phyloP scores from a whole-genome alignment of 1,140 invertebrate genomes.

The Drosophila athabasca region DNA sequence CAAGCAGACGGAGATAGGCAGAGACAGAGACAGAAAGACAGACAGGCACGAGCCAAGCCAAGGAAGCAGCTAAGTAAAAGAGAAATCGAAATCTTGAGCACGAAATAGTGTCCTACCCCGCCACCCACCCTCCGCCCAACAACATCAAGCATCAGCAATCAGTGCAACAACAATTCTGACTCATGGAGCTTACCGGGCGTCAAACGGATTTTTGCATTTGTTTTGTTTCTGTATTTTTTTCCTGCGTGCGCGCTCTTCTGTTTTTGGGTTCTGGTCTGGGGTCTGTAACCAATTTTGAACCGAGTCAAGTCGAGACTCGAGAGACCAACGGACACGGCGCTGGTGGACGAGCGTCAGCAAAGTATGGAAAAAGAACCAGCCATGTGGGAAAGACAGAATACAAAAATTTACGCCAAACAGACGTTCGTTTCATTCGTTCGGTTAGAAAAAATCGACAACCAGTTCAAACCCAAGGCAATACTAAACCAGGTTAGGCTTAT shows the following conservation, averaged over 20 bases:
- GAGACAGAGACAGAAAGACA: constrained; percentile 28
- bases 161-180: constrained; percentile 66
- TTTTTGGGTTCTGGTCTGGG: constrained; percentile 44
- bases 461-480: too few relatives aligned
- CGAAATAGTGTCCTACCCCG: neutral
- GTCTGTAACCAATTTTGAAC: constrained; percentile 78
- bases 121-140: neutral
- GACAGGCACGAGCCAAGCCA: constrained; percentile 18
- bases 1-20: constrained; percentile 33
- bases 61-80: constrained; percentile 40
- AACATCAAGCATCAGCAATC: constrained; percentile 52
- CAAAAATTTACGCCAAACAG: constrained; percentile 76
- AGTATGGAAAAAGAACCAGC: constrained; percentile 35
- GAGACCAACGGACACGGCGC: constrained; percentile 15
- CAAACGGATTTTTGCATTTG: constrained; percentile 78
- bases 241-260: constrained; percentile 38
- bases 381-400: constrained; percentile 60
- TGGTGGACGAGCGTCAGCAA: constrained; percentile 31
- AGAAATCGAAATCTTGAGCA: constrained; percentile 49
- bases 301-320: constrained; percentile 53
- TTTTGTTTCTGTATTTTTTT: constrained; percentile 36
- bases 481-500: too few relatives aligned
- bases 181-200: constrained; percentile 71
- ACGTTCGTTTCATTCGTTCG: constrained; percentile 23
- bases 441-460: constrained; percentile 68